Evolutionary conservation across 2,113 vertebrate species (phyloP), one percentile per base, ranked within the genome.

Genomic region (Oncorhynchus tshawytscha): DNA sequence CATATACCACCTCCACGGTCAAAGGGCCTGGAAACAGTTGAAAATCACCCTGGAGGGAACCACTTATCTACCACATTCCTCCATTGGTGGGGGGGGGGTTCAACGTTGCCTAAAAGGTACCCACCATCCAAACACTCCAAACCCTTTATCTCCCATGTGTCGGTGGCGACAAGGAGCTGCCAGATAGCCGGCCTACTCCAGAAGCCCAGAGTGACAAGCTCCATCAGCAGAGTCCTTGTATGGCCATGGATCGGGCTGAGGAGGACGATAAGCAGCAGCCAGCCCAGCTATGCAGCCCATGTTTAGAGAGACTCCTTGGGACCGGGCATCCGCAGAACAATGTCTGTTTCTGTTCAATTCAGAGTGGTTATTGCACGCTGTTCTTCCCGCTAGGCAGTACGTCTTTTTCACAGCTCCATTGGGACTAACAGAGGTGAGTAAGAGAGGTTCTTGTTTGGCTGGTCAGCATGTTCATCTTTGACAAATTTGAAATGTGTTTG

Each of bases 161-260:
- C 85, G 87, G 92, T 84, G 91, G 91, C 91, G 94, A 91, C 88
- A 45, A 92, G 92, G 92, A 92, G 92, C 93, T 93, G 93, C 94
- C 94, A 94, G 94, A 96, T 89, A 95, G 90, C 91, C 73, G 82
- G 86, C 94, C 81, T 94, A 93, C 90, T 93, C 94, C 88, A 86
- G 93, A 92, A 93, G 93, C 93, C 92, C 90, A 90, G 82, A 91
- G 91, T 94, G 94, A 92, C 92, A 91, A 93, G 93, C 79, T 81
- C 77, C 91, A 93, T 94, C 94, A 93, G 90, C 93, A 95, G 91
- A 93, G 92, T 54, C 97, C 97, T 97, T 99, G 95, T 98, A 99
- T 95, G 97, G 97, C 95, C 95, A 95, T 90, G 91, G 92, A 88
- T 92, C 89, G 24, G 90, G 85, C 92, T 94, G 94, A 93, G 92